Percentiles rank a stretch among this genome's conserved stretches.
These are phyloP conservation scores for Scelioninae gen. 1 DNA, from an alignment of 2,888 invertebrate species.

Conservation along the genomic window DNA sequence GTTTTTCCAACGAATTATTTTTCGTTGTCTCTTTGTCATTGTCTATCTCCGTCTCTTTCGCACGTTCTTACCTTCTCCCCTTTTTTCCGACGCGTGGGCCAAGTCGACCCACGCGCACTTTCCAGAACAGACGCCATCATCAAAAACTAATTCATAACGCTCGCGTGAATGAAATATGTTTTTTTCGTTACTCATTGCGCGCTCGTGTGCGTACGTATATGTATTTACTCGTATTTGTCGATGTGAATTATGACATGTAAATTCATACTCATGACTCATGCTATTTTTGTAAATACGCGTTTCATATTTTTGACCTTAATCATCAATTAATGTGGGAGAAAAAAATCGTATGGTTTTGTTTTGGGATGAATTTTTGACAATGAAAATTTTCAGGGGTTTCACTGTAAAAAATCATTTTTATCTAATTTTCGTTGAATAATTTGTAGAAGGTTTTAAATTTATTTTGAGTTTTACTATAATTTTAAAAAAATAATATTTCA, in stretches of 20 bases:
- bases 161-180: slow-evolving; percentile 57
- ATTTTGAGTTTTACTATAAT: too few relatives aligned
- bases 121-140: slow-evolving; percentile 66
- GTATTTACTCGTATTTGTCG: slow-evolving; percentile 22
- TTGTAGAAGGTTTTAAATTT: too few relatives aligned
- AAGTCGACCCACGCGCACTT: slow-evolving; percentile 52
- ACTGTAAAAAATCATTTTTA: too few relatives aligned
- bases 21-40: slow-evolving; percentile 27
- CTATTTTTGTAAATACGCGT: slow-evolving; percentile 42
- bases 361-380: too few relatives aligned
- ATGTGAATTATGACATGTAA: slow-evolving; percentile 59
- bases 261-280: slow-evolving; percentile 58
- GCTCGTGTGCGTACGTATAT: background rate
- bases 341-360: background rate
- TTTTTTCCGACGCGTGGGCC: slow-evolving; percentile 54
- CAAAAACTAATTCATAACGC: slow-evolving; percentile 62
- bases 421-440: too few relatives aligned
- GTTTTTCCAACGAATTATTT: slow-evolving; percentile 42
- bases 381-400: too few relatives aligned
- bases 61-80: slow-evolving; percentile 25
- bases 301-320: slow-evolving; percentile 49
- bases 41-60: slow-evolving; percentile 70
- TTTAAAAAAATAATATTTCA: too few relatives aligned
- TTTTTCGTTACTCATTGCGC: slow-evolving; percentile 26
- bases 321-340: slow-evolving; percentile 54